Evolutionary conservation across 2,797 vertebrate genomes (phyloP), one percentile per base, ranked within the genome.

Genomic region (Alfaro cultratus): DNA sequence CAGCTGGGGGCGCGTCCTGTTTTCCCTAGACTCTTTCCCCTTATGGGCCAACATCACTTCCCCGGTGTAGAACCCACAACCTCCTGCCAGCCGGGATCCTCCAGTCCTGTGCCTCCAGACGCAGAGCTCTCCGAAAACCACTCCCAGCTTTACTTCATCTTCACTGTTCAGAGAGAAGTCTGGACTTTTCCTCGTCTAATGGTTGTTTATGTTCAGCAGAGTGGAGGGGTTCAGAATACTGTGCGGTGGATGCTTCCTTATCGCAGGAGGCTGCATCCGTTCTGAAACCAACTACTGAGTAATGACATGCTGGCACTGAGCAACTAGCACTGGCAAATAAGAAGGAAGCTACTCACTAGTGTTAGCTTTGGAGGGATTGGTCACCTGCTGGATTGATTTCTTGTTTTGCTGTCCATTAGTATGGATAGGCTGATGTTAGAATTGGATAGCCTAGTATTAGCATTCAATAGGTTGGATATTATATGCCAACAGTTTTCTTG

Each of bases 1-100:
- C 95, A 98, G 92, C 11, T 99, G 97, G 97, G 98, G 97, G 34
- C 92, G 93, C 0, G 62, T 87, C 74, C 83, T 99, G 75, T 99
- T 98, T 87, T 77, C 90, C 43, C 93, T 99, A 92, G 96, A 97
- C 89, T 87, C 91, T 0, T 98, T 97, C 81, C 98, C 97, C 0
- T 0, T 81, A 0, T 99, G 98, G 98, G 98, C 97, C 74, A 99
- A 98, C 53, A n/a, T 6, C 79, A 97, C 97, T 0, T 36, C 57
- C 0, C 60, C 85, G 0, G 31, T 76, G 45, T 92, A 88, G 81
- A 21, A 41, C 6, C 39, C 0, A 11, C 73, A 47, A 72, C 57
- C 43, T 11, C 21, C 57, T 62, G 39, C 53, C 64, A 31, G 41
- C n/a, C 18, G 26, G 53, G 51, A 60, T 8, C 57, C 39, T 75